These are phyloP conservation scores for Gasterosteus aculeatus DNA, from an alignment of 2,113 vertebrate genomes.

Conservation along the genomic window DNA sequence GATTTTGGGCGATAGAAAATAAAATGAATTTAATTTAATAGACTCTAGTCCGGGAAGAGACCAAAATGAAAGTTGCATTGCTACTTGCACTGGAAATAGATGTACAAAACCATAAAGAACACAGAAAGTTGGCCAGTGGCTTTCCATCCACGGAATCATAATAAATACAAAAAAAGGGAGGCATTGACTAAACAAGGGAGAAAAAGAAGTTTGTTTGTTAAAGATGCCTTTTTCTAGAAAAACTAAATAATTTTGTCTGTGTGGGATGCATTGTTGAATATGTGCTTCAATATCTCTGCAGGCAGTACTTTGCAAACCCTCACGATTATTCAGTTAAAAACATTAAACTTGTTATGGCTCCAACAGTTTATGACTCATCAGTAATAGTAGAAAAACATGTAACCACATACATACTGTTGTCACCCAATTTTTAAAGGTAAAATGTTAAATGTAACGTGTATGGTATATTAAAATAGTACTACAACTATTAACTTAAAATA, in stretches of 20 bases:
- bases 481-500: too few relatives aligned
- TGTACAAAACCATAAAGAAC: background rate
- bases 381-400: background rate
- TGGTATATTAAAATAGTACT: background rate
- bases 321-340: background rate
- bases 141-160: background rate
- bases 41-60: slow-evolving; percentile 21
- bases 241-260: background rate
- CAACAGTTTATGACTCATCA: background rate
- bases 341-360: too few relatives aligned
- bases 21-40: too few relatives aligned
- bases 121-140: background rate
- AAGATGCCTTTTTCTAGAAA: slow-evolving; percentile 9
- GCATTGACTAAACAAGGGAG: background rate
- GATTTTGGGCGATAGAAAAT: too few relatives aligned
- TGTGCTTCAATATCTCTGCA: background rate
- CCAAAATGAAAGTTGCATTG: background rate
- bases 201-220: background rate
- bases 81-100: slow-evolving; percentile 1
- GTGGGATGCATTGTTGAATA: background rate
- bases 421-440: background rate
- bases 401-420: background rate
- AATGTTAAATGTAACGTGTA: background rate
- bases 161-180: background rate
- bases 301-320: background rate